phyloP scores from a whole-genome alignment of 2,888 invertebrate species.

The Poecilobothrus nobilitatus region DNA sequence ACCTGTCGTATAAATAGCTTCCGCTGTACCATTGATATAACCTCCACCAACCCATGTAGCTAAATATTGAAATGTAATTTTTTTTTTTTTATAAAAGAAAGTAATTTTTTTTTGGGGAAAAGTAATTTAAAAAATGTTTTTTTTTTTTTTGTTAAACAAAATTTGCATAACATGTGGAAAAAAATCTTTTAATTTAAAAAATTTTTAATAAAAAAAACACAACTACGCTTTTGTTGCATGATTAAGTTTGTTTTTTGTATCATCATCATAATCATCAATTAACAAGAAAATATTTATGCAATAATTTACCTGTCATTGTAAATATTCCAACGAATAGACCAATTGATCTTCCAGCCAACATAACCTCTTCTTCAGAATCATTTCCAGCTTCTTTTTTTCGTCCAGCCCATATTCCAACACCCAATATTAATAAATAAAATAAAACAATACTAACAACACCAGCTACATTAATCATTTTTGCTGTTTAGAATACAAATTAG shows the following conservation, averaged over 20 bases:
- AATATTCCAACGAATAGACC: slow-evolving; percentile 96
- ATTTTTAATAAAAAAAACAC: too few relatives aligned
- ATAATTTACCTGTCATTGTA: slow-evolving; percentile 88
- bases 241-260: too few relatives aligned
- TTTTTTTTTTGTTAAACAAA: neutral
- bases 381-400: slow-evolving; percentile 83
- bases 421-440: slow-evolving; percentile 92
- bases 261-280: too few relatives aligned
- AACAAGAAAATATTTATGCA: neutral
- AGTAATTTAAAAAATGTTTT: neutral
- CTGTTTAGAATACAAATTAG: slow-evolving; percentile 9
- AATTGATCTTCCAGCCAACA: slow-evolving; percentile 96
- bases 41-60: slow-evolving; percentile 99
- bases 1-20: slow-evolving; percentile 87
- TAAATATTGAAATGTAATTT: slow-evolving; percentile 36
- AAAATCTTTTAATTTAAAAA: too few relatives aligned
- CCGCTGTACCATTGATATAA: slow-evolving; percentile 98
- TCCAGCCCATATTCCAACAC: slow-evolving; percentile 95
- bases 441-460: slow-evolving; percentile 90
- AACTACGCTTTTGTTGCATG: too few relatives aligned
- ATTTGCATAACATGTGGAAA: neutral
- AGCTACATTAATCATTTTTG: slow-evolving; percentile 74
- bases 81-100: too few relatives aligned
- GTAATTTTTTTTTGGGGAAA: neutral
- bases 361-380: slow-evolving; percentile 93